These are phyloP conservation scores for Embiotoca jacksoni DNA, from an alignment of 2,113 vertebrate genomes.

Conservation along the genomic window DNA sequence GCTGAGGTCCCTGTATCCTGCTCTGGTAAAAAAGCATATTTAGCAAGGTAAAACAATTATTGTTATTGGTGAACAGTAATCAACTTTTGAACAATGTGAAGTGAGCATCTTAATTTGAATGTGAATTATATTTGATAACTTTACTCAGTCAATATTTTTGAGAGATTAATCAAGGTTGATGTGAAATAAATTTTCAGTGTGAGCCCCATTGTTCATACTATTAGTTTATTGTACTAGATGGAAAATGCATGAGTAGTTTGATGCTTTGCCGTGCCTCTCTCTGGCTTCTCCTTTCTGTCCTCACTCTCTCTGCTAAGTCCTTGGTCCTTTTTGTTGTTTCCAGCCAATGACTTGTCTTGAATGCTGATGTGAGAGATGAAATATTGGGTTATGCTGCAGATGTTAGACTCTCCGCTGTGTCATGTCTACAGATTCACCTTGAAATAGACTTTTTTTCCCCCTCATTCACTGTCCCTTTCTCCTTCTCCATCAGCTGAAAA, in stretches of 20 bases:
- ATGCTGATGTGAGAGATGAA: constrained; percentile 82
- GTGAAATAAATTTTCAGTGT: constrained; percentile 11
- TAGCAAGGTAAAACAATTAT: background rate
- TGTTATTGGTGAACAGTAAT: background rate
- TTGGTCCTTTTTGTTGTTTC: constrained; percentile 77
- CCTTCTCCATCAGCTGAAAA: constrained; percentile 45
- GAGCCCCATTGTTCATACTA: constrained; percentile 3
- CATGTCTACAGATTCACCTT: constrained; percentile 82
- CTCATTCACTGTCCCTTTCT: constrained; percentile 54
- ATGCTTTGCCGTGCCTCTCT: background rate
- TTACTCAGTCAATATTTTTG: background rate
- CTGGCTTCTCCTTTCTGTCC: constrained; percentile 52
- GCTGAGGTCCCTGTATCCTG: background rate
- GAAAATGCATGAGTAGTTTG: constrained; percentile 12
- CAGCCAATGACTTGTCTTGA: constrained; percentile 79
- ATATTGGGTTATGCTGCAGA: constrained; percentile 80
- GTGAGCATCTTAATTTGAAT: too few species aligned
- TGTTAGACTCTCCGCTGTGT: constrained; percentile 77
- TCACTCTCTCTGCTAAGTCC: constrained; percentile 61
- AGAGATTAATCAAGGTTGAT: constrained; percentile 3
- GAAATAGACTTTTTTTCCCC: constrained; percentile 64
- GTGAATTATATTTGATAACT: constrained; percentile 7
- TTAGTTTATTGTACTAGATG: constrained; percentile 4
- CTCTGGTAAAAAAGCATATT: constrained; percentile 15
- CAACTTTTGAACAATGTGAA: too few species aligned